A percentile compares a stretch with the other conserved stretches of the same genome.
Evolutionary conservation across 2,888 invertebrate genomes (phyloP).

Genomic region (Augochlorella aurata): DNA sequence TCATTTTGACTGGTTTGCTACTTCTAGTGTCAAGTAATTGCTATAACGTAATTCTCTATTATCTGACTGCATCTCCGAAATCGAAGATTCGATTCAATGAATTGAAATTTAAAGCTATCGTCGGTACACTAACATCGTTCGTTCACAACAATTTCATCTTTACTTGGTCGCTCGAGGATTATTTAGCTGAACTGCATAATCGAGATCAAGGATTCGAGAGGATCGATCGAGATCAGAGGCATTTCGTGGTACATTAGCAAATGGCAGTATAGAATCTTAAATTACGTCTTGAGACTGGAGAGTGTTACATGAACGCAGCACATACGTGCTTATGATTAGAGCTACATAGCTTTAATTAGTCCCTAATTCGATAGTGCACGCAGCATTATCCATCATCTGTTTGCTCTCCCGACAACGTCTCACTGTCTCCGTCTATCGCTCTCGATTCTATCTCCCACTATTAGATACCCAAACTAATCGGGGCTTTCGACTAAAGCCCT

Average conservation of each 20-base stretch:
- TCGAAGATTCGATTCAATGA: no score
- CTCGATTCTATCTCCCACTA: constrained; percentile 56
- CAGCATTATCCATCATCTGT: constrained; percentile 60
- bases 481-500: constrained; percentile 65
- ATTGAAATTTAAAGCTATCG: no score
- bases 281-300: constrained; percentile 20
- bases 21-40: no score
- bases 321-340: constrained; percentile 51
- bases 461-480: constrained; percentile 68
- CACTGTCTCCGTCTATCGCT: constrained; percentile 41
- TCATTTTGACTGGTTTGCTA: no score
- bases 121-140: no score
- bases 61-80: no score
- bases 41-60: no score
- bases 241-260: constrained; percentile 23
- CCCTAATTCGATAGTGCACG: constrained; percentile 55
- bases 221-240: background rate
- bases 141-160: no score
- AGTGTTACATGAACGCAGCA: constrained; percentile 18
- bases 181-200: no score
- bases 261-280: constrained; percentile 8
- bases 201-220: background rate
- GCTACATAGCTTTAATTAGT: constrained; percentile 63
- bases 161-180: no score
- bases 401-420: constrained; percentile 59